Conservation (phyloP, 2,797 vertebrate genomes). For the Pipistrellus nathusii region DNA sequence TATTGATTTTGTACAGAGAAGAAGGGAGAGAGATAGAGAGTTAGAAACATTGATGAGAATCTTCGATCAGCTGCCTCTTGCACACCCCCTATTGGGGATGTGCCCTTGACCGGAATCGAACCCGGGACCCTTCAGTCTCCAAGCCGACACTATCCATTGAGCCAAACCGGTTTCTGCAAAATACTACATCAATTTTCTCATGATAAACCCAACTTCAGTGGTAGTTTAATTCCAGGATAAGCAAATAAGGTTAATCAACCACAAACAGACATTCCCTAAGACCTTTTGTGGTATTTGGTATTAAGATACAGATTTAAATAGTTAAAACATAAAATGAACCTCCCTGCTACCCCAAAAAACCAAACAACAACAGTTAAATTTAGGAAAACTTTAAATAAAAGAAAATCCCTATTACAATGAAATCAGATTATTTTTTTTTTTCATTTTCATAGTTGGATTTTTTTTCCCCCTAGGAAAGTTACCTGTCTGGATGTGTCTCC, state of each 20-base stretch:
- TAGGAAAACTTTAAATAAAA: slow-evolving; percentile 39
- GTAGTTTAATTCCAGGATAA: slow-evolving; percentile 44
- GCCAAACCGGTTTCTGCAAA: no score
- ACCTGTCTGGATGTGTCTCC: slow-evolving; percentile 94
- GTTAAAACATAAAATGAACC: slow-evolving; percentile 19
- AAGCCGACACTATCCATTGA: no score
- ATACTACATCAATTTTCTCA: not conserved
- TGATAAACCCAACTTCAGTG: slow-evolving; percentile 13
- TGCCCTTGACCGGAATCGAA: no score
- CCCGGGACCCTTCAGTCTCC: no score
- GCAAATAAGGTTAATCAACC: slow-evolving; percentile 1
- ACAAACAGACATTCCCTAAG: slow-evolving; percentile 29
- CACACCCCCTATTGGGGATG: no score
- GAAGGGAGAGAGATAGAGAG: no score
- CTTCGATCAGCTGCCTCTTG: no score
- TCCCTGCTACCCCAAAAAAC: not conserved
- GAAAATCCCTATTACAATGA: slow-evolving; percentile 1
- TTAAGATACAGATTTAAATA: slow-evolving; percentile 16
- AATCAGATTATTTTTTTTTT: not conserved
- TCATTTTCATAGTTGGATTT: slow-evolving; percentile 36
- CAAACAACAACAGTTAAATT: not conserved
- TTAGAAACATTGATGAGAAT: no score
- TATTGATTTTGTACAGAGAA: no score
- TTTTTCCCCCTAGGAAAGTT: slow-evolving; percentile 55
- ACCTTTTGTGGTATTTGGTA: not conserved